Evolutionary conservation across 2,113 vertebrate genomes (phyloP), one percentile per base, ranked within the genome.

Genomic region (Neotoma lepida): DNA sequence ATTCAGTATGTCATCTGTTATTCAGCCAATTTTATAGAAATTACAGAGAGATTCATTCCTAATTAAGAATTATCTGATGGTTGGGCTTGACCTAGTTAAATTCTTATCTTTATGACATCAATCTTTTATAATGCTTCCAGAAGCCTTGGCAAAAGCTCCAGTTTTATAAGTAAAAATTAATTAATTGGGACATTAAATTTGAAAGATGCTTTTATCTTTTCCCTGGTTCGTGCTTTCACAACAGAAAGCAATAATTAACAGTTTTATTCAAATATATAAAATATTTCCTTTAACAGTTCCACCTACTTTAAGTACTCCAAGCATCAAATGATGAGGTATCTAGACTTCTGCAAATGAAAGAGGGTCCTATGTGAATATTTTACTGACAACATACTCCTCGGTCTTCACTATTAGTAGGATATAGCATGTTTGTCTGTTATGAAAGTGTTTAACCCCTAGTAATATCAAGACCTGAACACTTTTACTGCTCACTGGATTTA

Each of bases 131-230:
- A 95, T 97, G 88, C 93, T 97, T 96, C 94, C 91, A 94, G 95
- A 95, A 96, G 61, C 81, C 91, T 96, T 96, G 97, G 97, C 94
- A 95, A 95, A 95, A 74, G 0, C 89, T 95, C 88, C 85, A 91
- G 82, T 96, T 97, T 97, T 95, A 94, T 97, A 97, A 97, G 97
- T 97, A 97, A 97, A 97, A 97, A 96, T 97, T 97, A 97, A 97
- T 97, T 97, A 97, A 97, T 96, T 97, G 97, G 97, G 93, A 96
- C 97, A 96, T 97, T 97, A 97, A 97, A 97, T 96, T 86, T 97
- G 96, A 97, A 97, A 94, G 96, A 97, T 95, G 96, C 97, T 97
- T 97, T 97, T 97, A 96, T 96, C 97, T 97, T 97, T 94, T 95
- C 93, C 80, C 95, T 92, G 95, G 93, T 96, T 97, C 89, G 89